Percentiles rank a stretch among this genome's conserved stretches.
Conservation (phyloP, 2,888 invertebrate species). For the Apantesis nais region DNA sequence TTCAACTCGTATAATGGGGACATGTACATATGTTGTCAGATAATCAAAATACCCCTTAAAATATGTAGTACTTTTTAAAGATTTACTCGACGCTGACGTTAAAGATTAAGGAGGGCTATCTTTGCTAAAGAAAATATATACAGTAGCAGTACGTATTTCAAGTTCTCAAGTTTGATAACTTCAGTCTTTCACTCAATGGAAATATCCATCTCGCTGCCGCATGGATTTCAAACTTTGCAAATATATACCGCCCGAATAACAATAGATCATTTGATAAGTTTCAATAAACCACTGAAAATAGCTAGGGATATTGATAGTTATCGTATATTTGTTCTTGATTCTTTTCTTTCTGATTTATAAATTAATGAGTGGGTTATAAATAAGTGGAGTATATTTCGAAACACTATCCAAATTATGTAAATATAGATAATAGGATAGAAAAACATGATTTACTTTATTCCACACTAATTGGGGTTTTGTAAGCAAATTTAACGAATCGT, state of each 20-base stretch:
- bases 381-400: too few species aligned
- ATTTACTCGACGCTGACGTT: not conserved
- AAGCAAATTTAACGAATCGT: too few species aligned
- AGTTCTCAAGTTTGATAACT: not conserved
- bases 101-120: not conserved
- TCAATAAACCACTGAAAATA: not conserved
- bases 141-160: not conserved
- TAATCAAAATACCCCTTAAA: too few species aligned
- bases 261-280: not conserved
- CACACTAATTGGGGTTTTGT: too few species aligned
- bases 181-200: not conserved
- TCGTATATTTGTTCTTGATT: not conserved
- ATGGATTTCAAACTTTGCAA: not conserved
- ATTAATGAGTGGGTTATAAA: too few species aligned
- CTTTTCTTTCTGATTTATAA: not conserved
- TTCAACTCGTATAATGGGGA: too few species aligned
- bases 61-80: not conserved
- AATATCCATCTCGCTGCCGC: not conserved
- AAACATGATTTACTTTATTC: too few species aligned
- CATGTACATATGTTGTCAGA: too few species aligned
- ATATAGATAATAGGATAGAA: too few species aligned
- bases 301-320: not conserved
- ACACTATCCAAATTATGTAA: too few species aligned
- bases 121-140: not conserved
- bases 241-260: not conserved